Percentiles rank a stretch among this genome's conserved stretches.
phyloP scores from a whole-genome alignment of 2,113 vertebrate genomes.

The Xiphophorus hellerii region DNA sequence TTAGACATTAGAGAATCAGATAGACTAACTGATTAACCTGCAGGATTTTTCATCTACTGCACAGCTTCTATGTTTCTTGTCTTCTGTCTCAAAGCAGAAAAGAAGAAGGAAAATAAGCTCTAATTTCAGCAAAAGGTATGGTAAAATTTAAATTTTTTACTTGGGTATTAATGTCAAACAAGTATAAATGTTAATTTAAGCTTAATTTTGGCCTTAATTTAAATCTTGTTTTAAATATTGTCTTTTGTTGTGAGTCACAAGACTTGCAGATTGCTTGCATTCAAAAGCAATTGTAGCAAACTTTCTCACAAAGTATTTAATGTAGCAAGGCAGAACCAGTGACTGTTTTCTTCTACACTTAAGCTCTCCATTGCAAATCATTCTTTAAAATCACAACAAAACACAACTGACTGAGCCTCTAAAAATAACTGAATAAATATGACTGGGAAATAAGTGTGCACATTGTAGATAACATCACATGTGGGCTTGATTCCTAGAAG shows the following conservation, averaged over 20 bases:
- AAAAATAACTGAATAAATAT: neutral
- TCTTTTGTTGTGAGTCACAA: neutral
- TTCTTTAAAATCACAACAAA: neutral
- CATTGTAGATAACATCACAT: neutral
- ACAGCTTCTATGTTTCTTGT: constrained; percentile 14
- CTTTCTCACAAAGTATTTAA: neutral
- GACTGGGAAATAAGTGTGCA: neutral
- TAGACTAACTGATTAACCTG: constrained; percentile 19
- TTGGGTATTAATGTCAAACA: no score
- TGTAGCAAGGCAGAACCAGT: neutral
- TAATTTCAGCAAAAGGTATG: neutral
- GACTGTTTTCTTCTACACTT: neutral
- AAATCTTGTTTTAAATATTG: neutral
- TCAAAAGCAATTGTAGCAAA: neutral
- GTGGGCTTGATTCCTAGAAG: neutral
- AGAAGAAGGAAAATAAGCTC: constrained; percentile 21
- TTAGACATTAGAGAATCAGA: constrained; percentile 31
- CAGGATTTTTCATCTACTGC: constrained; percentile 22
- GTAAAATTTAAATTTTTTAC: no score
- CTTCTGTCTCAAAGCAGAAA: constrained; percentile 4
- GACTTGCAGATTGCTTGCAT: neutral
- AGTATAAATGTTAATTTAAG: neutral
- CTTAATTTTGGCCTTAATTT: neutral
- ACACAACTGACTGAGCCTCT: neutral
- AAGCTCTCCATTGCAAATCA: neutral